Base-by-base conservation (phyloP, 2,113 vertebrate species). In the Baryphthengus martii region DNA sequence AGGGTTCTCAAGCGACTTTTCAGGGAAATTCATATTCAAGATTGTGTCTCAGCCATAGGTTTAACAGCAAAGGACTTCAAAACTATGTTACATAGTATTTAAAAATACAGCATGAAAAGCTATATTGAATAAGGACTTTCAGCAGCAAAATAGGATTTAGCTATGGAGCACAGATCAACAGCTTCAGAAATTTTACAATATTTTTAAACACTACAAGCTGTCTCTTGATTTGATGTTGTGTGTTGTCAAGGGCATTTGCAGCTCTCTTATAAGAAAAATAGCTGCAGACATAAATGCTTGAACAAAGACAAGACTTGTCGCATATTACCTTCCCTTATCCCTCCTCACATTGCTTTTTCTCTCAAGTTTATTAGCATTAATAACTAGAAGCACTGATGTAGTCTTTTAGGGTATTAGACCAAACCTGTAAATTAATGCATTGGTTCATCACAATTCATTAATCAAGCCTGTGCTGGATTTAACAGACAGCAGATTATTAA, bases 371-470 rank as follows among this genome's bases (percentile, higher is more conserved):
- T 96, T 95, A 95, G 92, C 97, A 97, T 97, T 97, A 97, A 97
- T 96, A 97, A 97, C 94, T 67, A 76, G 95, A 97, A 97, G 96
- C 96, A 97, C 70, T 89, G 95, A 93, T 97, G 97, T 94, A 98
- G 97, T 92, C 96, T 98, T 97, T 97, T 94, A 97, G 97, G 95
- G 96, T 97, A 97, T 97, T 97, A 96, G 93, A 97, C 94, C 96
- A 96, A 98, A 98, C 97, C 96, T 98, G 97, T 87, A 98, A 98
- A 98, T 98, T 95, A 98, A 98, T 97, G 98, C 96, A 97, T 88
- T 85, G 95, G 96, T 96, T 98, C 97, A 97, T 97, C 98, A 98
- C 97, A 97, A 98, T 98, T 98, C 97, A 98, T 98, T 98, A 98
- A 98, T 98, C 97, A 98, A 98, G 97, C 52, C 97, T 97, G 96